Evolutionary conservation across 2,888 invertebrate species (phyloP).

Genomic region (Cristatella mucedo): DNA sequence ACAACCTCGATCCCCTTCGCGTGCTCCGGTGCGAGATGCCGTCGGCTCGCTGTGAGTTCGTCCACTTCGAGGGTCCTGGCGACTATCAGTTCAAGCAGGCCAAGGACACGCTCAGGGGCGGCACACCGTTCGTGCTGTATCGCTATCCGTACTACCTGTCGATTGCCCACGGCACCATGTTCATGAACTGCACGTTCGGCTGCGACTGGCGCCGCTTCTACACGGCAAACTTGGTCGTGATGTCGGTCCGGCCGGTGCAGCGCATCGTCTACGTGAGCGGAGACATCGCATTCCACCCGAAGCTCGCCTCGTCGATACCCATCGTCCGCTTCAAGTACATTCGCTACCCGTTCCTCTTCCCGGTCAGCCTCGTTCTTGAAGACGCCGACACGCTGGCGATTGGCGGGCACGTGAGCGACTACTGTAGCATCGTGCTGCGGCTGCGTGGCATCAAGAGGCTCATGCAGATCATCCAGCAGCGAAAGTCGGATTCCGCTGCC

Average conservation of each 20-base stretch:
- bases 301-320: conserved; percentile 15
- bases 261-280: conserved; percentile 18
- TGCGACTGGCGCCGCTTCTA: too few relatives aligned
- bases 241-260: conserved; percentile 15
- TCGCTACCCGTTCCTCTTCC: conserved; percentile 19
- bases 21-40: conserved; percentile 14
- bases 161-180: conserved; percentile 16
- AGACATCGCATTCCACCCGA: conserved; percentile 15
- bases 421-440: conserved; percentile 16
- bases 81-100: not conserved
- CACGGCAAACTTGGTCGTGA: conserved; percentile 17
- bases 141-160: conserved; percentile 16
- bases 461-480: not conserved
- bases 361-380: conserved; percentile 18
- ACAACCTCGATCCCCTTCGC: conserved; percentile 18
- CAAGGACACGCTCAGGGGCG: not conserved
- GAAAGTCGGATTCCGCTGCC: not conserved
- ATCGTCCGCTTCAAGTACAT: conserved; percentile 17
- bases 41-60: conserved; percentile 6
- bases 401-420: conserved; percentile 20
- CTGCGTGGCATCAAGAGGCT: conserved; percentile 14
- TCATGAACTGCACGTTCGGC: too few relatives aligned
- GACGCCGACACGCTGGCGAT: conserved; percentile 14
- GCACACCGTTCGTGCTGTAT: conserved; percentile 14
- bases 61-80: not conserved